These are phyloP conservation scores for Byasa hedistus DNA, from an alignment of 2,888 invertebrate genomes.

Conservation along the genomic window DNA sequence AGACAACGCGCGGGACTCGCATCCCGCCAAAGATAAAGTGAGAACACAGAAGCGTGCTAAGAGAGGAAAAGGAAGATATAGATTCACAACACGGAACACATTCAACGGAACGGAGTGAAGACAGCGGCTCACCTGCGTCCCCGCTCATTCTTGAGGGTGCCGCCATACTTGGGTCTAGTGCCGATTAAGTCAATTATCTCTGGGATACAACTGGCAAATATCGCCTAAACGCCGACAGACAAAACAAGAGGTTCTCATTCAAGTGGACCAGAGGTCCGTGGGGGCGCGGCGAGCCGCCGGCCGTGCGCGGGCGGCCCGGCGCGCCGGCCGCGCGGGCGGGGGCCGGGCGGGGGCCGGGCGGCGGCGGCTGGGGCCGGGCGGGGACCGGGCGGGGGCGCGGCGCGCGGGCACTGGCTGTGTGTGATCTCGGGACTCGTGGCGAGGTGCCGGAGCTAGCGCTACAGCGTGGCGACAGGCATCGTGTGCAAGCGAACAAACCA, in stretches of 20 bases:
- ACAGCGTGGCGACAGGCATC: slow-evolving; percentile 81
- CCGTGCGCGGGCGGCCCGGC: slow-evolving; percentile 36
- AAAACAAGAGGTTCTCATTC: slow-evolving; percentile 82
- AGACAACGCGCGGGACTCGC: slow-evolving; percentile 76
- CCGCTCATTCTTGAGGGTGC: slow-evolving; percentile 99
- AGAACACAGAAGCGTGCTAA: slow-evolving; percentile 82
- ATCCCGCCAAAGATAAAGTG: slow-evolving; percentile 78
- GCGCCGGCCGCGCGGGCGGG: slow-evolving; percentile 35
- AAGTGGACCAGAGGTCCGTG: slow-evolving; percentile 62
- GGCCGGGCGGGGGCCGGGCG: slow-evolving; percentile 40
- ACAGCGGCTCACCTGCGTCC: slow-evolving; percentile 98
- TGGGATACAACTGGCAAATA: slow-evolving; percentile 99
- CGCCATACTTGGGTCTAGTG: slow-evolving; percentile 99
- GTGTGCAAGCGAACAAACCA: slow-evolving; percentile 82
- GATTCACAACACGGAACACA: slow-evolving; percentile 81
- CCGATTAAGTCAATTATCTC: slow-evolving; percentile 99
- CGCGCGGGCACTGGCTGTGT: slow-evolving; percentile 79
- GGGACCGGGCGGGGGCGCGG: slow-evolving; percentile 43
- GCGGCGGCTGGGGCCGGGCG: slow-evolving; percentile 41
- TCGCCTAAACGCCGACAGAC: slow-evolving; percentile 91
- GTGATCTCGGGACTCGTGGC: slow-evolving; percentile 75
- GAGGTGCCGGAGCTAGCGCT: slow-evolving; percentile 80
- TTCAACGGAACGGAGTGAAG: slow-evolving; percentile 81
- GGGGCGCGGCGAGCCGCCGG: slow-evolving; percentile 39
- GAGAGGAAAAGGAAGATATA: slow-evolving; percentile 79